Conservation (phyloP, 2,113 vertebrate genomes). For the Marmota monax region DNA sequence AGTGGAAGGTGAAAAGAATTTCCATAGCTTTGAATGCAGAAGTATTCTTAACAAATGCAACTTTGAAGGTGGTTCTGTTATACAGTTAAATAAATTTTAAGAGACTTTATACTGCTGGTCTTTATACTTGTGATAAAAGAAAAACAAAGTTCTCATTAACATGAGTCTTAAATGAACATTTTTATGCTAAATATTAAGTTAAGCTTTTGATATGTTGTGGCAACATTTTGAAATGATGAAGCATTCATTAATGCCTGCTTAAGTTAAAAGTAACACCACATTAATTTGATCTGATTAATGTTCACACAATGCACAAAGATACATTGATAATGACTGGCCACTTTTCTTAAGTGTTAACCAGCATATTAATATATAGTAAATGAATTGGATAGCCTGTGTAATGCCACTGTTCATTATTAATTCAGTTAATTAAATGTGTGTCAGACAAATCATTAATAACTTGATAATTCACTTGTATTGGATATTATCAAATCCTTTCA, state of each 20-base stretch:
- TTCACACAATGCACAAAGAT: conserved; percentile 80
- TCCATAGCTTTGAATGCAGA: conserved; percentile 44
- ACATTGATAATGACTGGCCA: conserved; percentile 83
- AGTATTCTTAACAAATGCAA: conserved; percentile 19
- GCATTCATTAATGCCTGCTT: conserved; percentile 75
- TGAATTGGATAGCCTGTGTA: conserved; percentile 76
- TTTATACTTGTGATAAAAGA: conserved; percentile 22
- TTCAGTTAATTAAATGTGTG: conserved; percentile 74
- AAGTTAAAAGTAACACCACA: conserved; percentile 83
- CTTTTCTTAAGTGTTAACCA: conserved; percentile 85
- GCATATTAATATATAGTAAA: conserved; percentile 83
- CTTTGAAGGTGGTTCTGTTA: conserved; percentile 3
- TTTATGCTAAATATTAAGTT: conserved; percentile 59
- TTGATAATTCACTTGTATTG: conserved; percentile 42
- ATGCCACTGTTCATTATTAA: conserved; percentile 73
- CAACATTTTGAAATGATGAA: conserved; percentile 80
- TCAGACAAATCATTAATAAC: conserved; percentile 59
- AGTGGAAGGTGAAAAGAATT: conserved; percentile 68
- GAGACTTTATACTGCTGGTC: not conserved
- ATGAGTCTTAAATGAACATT: conserved; percentile 53
- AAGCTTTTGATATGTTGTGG: conserved; percentile 54
- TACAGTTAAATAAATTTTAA: conserved; percentile 27
- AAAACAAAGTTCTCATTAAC: conserved; percentile 41
- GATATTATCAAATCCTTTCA: conserved; percentile 36
- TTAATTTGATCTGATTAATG: conserved; percentile 82